Evolutionary conservation across 1,140 invertebrate species (phyloP).

Genomic region (Sweltsa coloradensis): DNA sequence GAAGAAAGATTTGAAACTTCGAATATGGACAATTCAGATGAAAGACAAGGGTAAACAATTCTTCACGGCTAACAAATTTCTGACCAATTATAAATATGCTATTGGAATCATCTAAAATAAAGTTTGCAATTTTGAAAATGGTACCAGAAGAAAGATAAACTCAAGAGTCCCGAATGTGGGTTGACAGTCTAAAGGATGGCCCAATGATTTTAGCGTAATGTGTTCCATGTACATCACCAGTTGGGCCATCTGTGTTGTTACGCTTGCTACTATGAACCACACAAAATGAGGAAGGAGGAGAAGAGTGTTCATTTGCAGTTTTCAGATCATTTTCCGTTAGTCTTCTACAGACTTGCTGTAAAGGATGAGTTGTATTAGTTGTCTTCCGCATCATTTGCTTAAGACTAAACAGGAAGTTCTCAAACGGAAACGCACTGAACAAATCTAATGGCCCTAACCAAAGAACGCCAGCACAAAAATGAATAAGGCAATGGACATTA

Average conservation of each 20-base stretch:
- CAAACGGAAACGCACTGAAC: neutral
- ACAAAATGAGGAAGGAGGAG: neutral
- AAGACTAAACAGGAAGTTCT: neutral
- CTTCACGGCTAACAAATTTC: too few relatives aligned
- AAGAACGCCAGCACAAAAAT: neutral
- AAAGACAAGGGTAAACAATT: too few relatives aligned
- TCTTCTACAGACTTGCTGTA: neutral
- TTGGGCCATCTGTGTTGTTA: neutral
- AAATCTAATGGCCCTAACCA: neutral
- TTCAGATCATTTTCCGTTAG: neutral
- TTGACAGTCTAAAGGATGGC: neutral
- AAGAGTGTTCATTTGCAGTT: too few relatives aligned
- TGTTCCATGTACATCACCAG: neutral
- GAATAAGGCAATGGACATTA: neutral
- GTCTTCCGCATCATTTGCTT: neutral
- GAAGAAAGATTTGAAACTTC: too few relatives aligned
- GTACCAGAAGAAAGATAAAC: neutral
- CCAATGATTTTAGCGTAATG: neutral
- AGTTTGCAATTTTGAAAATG: neutral
- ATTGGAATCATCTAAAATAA: neutral
- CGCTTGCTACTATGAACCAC: neutral
- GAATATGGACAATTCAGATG: too few relatives aligned
- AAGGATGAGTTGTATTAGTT: neutral
- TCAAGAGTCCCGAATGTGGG: neutral
- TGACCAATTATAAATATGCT: neutral